phyloP scores from a whole-genome alignment of 2,797 vertebrate species.

The Platyrinchus mystaceus region DNA sequence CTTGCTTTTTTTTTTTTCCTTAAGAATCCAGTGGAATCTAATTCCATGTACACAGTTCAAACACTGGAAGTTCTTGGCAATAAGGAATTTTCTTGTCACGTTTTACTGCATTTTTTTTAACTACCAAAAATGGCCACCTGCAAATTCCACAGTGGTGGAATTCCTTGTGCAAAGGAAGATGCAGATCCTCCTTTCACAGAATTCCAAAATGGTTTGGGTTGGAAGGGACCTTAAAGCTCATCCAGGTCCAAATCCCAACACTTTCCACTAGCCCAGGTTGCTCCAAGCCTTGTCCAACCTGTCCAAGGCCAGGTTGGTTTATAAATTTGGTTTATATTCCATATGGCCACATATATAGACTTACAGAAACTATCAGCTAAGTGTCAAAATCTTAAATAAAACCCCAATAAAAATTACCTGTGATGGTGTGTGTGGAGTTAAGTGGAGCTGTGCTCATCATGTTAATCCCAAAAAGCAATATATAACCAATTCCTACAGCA shows the following conservation, averaged over 20 bases:
- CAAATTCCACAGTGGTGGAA: neutral
- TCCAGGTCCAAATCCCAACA: too few species aligned
- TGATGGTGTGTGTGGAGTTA: constrained; percentile 87
- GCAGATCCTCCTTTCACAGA: neutral
- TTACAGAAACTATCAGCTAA: neutral
- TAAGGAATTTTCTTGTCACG: neutral
- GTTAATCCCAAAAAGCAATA: constrained; percentile 91
- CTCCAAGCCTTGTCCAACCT: too few species aligned
- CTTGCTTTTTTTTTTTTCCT: neutral
- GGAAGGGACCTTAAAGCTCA: neutral
- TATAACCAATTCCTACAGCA: constrained; percentile 68
- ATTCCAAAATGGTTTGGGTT: neutral
- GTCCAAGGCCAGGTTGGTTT: too few species aligned
- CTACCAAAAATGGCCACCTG: neutral
- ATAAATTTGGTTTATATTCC: neutral
- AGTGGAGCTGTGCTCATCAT: constrained; percentile 93
- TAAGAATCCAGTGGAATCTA: neutral
- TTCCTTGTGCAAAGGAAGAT: neutral
- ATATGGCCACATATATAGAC: too few species aligned
- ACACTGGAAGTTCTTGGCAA: neutral
- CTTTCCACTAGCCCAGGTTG: too few species aligned
- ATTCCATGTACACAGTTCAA: neutral
- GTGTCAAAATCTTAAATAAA: neutral
- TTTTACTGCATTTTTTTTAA: neutral
- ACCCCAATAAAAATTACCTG: constrained; percentile 74